Evolutionary conservation across 2,888 invertebrate species (phyloP).

Genomic region (Ecdyonurus torrentis): DNA sequence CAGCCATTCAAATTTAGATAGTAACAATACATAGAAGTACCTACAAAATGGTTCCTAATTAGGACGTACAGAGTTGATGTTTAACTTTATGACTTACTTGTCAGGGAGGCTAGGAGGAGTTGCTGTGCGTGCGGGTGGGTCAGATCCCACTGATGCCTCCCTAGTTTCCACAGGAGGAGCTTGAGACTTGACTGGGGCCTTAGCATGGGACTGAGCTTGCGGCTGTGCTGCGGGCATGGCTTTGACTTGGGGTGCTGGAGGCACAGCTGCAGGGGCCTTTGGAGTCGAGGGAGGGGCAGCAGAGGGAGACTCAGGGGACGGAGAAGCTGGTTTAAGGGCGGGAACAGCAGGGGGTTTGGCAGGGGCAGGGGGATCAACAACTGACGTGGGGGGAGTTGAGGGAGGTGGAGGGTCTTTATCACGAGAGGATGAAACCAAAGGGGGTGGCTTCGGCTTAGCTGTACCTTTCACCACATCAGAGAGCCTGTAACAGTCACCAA

Average conservation of each 20-base stretch:
- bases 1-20: too few relatives aligned
- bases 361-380: slow-evolving; percentile 5
- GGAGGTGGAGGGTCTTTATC: slow-evolving; percentile 1
- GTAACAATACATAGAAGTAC: too few relatives aligned
- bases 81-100: too few relatives aligned
- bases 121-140: slow-evolving; percentile 16
- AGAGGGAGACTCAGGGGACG: slow-evolving; percentile 15
- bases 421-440: slow-evolving; percentile 2
- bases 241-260: slow-evolving; percentile 10
- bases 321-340: slow-evolving; percentile 6
- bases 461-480: slow-evolving; percentile 67
- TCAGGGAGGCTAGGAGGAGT: slow-evolving; percentile 2
- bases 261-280: slow-evolving; percentile 13
- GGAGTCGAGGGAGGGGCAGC: slow-evolving; percentile 13
- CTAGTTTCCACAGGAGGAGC: slow-evolving; percentile 8
- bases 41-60: too few relatives aligned
- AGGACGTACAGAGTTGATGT: too few relatives aligned
- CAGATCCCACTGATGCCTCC: slow-evolving; percentile 9
- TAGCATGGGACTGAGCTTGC: slow-evolving; percentile 12
- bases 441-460: slow-evolving; percentile 33
- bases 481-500: slow-evolving; percentile 39
- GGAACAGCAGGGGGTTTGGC: slow-evolving; percentile 6
- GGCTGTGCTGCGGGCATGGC: too few relatives aligned
- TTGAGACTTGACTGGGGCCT: slow-evolving; percentile 17
- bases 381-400: neutral